Conservation (phyloP, 1,140 invertebrate genomes). For the Atta cephalotes region DNA sequence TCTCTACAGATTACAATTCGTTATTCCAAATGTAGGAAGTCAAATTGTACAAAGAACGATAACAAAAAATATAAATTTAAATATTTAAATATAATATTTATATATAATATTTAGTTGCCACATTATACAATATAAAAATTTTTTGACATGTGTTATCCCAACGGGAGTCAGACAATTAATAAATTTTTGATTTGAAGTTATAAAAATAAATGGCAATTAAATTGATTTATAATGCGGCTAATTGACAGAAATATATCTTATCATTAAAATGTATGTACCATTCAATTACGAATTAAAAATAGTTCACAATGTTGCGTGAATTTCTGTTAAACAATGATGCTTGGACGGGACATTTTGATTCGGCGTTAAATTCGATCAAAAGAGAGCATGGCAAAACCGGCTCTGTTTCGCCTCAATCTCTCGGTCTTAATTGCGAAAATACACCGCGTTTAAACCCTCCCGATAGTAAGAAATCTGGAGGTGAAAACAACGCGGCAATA, state of each 20-base stretch:
- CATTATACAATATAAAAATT: no score
- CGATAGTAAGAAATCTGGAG: slow-evolving; percentile 61
- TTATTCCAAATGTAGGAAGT: no score
- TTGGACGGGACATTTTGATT: slow-evolving; percentile 59
- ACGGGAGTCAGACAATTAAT: no score
- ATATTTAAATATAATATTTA: no score
- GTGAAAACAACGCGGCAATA: slow-evolving; percentile 58
- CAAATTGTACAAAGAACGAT: no score
- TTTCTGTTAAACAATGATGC: slow-evolving; percentile 25
- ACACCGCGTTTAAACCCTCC: slow-evolving; percentile 43
- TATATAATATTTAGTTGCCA: no score
- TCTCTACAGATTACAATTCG: no score
- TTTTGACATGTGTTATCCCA: no score
- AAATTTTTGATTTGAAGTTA: no score
- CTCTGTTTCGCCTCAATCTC: background rate
- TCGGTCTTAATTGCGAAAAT: slow-evolving; percentile 61
- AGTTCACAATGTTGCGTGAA: slow-evolving; percentile 21
- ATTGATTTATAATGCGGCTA: background rate
- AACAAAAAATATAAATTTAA: no score
- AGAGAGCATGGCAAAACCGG: slow-evolving; percentile 52
- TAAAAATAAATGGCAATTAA: background rate
- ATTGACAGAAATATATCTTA: background rate
- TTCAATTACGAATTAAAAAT: slow-evolving; percentile 9
- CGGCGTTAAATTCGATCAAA: slow-evolving; percentile 52
- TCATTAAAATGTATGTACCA: background rate